Percentiles rank a stretch among this genome's conserved stretches.
phyloP scores from a whole-genome alignment of 2,888 invertebrate species.

The Heliconius aoede region DNA sequence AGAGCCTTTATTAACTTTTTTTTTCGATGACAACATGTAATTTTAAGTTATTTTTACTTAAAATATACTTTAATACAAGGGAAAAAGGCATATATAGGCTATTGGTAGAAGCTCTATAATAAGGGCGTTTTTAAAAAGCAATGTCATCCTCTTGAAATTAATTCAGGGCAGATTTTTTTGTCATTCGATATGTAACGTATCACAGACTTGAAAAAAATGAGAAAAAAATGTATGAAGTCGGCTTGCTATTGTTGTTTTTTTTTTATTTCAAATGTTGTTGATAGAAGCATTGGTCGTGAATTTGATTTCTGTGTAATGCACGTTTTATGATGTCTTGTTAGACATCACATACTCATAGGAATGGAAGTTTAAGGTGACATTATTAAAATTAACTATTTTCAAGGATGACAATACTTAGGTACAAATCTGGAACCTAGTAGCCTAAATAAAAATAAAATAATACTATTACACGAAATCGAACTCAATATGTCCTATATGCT shows the following conservation, averaged over 20 bases:
- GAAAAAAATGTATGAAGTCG: constrained; percentile 20
- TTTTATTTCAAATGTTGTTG: background rate
- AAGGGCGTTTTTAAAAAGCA: constrained; percentile 37
- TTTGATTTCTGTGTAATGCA: background rate
- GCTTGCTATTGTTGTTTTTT: background rate
- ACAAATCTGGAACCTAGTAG: no score
- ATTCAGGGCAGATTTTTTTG: constrained; percentile 41
- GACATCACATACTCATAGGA: background rate
- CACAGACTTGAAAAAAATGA: no score
- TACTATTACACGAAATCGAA: background rate
- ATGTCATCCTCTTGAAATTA: constrained; percentile 46
- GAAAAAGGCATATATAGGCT: background rate
- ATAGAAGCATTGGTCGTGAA: background rate
- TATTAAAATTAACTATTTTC: no score
- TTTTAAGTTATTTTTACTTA: background rate
- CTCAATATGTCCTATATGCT: constrained; percentile 20
- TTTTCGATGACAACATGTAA: constrained; percentile 28
- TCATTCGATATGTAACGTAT: constrained; percentile 36
- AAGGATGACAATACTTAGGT: no score
- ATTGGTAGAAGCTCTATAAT: background rate
- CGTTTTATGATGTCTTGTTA: background rate
- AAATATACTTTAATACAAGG: constrained; percentile 12
- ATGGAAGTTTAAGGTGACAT: background rate
- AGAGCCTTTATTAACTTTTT: constrained; percentile 39
- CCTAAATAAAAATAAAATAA: background rate